These are phyloP conservation scores for Orthosia gothica DNA, from an alignment of 2,888 invertebrate genomes.

Conservation along the genomic window DNA sequence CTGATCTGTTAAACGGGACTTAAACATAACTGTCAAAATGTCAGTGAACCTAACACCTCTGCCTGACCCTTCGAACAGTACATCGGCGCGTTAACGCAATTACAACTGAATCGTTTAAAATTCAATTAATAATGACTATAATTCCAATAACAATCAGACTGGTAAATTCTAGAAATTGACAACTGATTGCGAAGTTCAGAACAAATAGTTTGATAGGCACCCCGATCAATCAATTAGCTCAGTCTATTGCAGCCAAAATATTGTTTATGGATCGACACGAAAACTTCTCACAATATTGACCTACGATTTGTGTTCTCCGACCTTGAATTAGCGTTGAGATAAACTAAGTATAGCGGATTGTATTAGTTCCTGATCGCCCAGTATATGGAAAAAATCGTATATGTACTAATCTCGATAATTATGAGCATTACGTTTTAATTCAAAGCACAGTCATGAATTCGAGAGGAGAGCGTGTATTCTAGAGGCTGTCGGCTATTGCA, in stretches of 20 bases:
- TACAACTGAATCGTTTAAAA: background rate
- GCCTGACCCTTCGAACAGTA: too few species aligned
- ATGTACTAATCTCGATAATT: background rate
- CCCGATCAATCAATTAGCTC: slow-evolving; percentile 40
- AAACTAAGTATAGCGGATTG: background rate
- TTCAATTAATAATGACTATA: background rate
- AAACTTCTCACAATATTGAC: slow-evolving; percentile 2
- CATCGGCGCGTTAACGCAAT: background rate
- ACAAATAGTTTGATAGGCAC: slow-evolving; percentile 19
- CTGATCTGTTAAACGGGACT: too few species aligned
- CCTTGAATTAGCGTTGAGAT: background rate
- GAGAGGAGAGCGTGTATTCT: background rate
- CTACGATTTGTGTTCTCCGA: background rate
- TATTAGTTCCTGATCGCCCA: background rate
- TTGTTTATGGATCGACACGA: slow-evolving; percentile 25
- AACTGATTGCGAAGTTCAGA: slow-evolving; percentile 17
- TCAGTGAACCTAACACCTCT: too few species aligned
- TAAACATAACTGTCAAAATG: too few species aligned
- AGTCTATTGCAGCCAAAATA: slow-evolving; percentile 21
- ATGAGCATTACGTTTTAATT: too few species aligned
- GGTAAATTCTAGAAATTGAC: slow-evolving; percentile 11
- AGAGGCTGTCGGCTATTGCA: too few species aligned
- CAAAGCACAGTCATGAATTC: background rate
- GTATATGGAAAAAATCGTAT: too few species aligned
- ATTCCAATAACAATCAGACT: background rate